Evolutionary conservation across 1,140 invertebrate species (phyloP).

Genomic region (Cyphomyrmex costatus): DNA sequence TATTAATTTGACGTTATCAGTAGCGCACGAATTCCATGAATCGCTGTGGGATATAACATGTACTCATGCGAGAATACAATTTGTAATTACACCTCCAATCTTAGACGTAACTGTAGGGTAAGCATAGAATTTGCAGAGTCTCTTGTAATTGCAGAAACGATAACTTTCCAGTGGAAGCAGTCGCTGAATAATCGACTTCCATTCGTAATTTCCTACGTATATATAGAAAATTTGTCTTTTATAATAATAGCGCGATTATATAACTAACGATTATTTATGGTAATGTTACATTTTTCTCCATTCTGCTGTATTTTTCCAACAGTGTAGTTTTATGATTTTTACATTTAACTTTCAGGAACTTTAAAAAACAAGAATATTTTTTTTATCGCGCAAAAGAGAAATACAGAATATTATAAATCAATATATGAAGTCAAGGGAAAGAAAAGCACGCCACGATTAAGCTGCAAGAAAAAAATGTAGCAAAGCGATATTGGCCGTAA

Average conservation of each 20-base stretch:
- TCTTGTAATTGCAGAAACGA: slow-evolving; percentile 63
- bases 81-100: slow-evolving; percentile 73
- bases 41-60: slow-evolving; percentile 52
- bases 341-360: background rate
- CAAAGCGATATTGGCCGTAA: background rate
- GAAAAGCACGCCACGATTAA: background rate
- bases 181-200: slow-evolving; percentile 47
- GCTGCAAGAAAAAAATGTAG: too few relatives aligned
- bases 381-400: background rate
- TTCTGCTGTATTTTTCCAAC: background rate
- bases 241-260: background rate
- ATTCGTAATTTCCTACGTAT: slow-evolving; percentile 30
- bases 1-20: slow-evolving; percentile 62
- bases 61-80: slow-evolving; percentile 65
- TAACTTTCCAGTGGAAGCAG: slow-evolving; percentile 54
- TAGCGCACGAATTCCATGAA: slow-evolving; percentile 57
- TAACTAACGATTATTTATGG: slow-evolving; percentile 19
- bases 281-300: slow-evolving; percentile 14
- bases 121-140: slow-evolving; percentile 57
- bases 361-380: background rate
- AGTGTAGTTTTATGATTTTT: background rate
- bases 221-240: background rate
- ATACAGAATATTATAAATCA: background rate
- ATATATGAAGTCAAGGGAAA: background rate
- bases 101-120: slow-evolving; percentile 58